Base-by-base conservation (phyloP, 2,797 vertebrate species). In the Sebastes kiyomatsui region DNA sequence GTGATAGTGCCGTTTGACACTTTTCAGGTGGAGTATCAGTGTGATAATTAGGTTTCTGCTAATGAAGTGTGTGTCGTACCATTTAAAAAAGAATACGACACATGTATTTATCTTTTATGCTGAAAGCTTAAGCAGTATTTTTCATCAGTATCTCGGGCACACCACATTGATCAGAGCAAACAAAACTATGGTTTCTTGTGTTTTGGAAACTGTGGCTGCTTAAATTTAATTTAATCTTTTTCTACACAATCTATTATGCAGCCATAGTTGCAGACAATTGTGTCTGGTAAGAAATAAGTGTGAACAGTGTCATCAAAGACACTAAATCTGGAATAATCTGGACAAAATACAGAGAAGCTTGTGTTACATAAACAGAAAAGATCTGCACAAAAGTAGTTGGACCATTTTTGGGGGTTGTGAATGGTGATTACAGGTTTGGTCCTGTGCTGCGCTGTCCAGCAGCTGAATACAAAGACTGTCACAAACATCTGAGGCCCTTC, bases 401-500 rank as follows among this genome's bases (percentile, higher is more conserved):
- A 18, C 2, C 22, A 28, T 22, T 74, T 56, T n/a, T 8, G 4
- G 10, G 23, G 7, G 5, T 67, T 80, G 32, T 67, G 4, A 78
- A 55, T 6, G n/a, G 38, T 6, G 33, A 56, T 67, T 27, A 61
- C 46, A 79, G 64, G 64, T 73, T 85, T 77, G 54, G 18, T 52
- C 30, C 14, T 33, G 56, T 70, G 12, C 42, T 79, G 38, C 25
- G 76, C 25, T 59, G 33, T 70, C 25, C 27, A 42, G 73, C 78
- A 83, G 70, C 38, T 74, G 54, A 83, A 76, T 23, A 80, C 58
- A 83, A 78, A 69, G 58, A 80, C 81, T 92, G 90, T 87, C 87
- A 88, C 60, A 87, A 88, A 86, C 89, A 92, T 78, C 77, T 87
- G 86, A 56, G 42, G 78, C 38, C 30, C 74, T 77, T 64, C 77